Evolutionary conservation across 2,888 invertebrate genomes (phyloP).

Genomic region (Nephrotoma guestfalica): DNA sequence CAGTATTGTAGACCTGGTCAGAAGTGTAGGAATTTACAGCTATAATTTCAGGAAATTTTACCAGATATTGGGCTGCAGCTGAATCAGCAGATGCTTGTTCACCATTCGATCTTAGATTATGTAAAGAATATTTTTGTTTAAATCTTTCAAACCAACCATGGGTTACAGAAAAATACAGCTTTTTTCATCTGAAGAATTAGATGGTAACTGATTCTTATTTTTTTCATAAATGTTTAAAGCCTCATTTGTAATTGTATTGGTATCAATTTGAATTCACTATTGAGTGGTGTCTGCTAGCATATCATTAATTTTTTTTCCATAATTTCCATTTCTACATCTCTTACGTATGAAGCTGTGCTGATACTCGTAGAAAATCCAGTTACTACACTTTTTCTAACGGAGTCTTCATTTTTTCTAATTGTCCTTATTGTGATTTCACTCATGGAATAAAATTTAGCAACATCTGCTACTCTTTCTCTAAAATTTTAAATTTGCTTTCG

Average conservation of each 20-base stretch:
- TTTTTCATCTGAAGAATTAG: background rate
- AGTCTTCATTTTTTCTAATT: slow-evolving; percentile 11
- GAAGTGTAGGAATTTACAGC: slow-evolving; percentile 4
- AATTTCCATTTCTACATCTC: background rate
- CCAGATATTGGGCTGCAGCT: slow-evolving; percentile 1
- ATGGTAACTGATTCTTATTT: slow-evolving; percentile 1
- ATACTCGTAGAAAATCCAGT: background rate
- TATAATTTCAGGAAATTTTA: slow-evolving; percentile 8
- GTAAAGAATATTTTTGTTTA: slow-evolving; percentile 11
- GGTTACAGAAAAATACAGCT: too few species aligned
- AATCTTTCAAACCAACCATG: too few species aligned
- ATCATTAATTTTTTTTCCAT: slow-evolving; percentile 5
- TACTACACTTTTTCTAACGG: slow-evolving; percentile 5
- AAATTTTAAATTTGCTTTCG: slow-evolving; percentile 3
- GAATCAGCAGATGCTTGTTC: background rate
- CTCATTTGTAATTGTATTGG: background rate
- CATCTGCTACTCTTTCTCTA: slow-evolving; percentile 8
- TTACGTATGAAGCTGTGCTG: slow-evolving; percentile 4
- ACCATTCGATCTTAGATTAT: slow-evolving; percentile 6
- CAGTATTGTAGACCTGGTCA: too few species aligned
- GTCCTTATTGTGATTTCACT: slow-evolving; percentile 12
- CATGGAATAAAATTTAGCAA: slow-evolving; percentile 11
- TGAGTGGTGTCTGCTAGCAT: background rate
- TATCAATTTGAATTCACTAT: background rate
- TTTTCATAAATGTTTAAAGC: background rate